Conservation (phyloP, 64 coral and sea anemone species). For the Montipora capricornis region DNA sequence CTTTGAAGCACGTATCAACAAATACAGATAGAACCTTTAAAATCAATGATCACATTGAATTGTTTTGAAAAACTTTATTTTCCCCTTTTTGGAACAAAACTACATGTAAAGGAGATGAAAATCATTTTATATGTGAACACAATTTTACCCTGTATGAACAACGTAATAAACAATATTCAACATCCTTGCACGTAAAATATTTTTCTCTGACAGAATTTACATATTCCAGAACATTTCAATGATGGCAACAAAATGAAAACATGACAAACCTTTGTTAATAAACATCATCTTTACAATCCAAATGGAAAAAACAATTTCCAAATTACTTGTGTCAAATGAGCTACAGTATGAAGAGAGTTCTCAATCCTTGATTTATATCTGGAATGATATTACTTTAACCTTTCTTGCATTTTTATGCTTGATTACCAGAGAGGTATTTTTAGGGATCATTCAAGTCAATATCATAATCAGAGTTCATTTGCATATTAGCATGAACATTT, state of each 20-base stretch:
- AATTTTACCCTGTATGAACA: not conserved
- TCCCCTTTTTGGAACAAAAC: too few species aligned
- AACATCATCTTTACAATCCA: not conserved
- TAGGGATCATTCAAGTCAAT: not conserved
- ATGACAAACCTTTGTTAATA: not conserved
- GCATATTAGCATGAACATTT: not conserved
- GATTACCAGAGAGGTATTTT: slow-evolving; percentile 3
- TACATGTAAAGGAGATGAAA: not conserved
- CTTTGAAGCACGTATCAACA: too few species aligned
- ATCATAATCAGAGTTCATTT: not conserved
- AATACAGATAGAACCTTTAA: too few species aligned
- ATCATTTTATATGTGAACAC: not conserved
- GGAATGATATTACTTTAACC: not conserved
- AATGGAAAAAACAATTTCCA: not conserved
- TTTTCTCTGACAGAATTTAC: not conserved
- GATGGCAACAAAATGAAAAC: not conserved
- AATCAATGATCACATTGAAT: too few species aligned
- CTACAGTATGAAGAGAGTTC: not conserved
- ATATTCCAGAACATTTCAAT: not conserved
- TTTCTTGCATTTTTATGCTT: not conserved
- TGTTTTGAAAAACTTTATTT: too few species aligned
- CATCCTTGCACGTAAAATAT: not conserved
- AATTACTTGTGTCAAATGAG: not conserved
- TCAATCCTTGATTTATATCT: not conserved
- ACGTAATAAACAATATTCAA: not conserved